Base-by-base conservation (phyloP, 2,113 vertebrate genomes). In the Pachycephala philippinensis region DNA sequence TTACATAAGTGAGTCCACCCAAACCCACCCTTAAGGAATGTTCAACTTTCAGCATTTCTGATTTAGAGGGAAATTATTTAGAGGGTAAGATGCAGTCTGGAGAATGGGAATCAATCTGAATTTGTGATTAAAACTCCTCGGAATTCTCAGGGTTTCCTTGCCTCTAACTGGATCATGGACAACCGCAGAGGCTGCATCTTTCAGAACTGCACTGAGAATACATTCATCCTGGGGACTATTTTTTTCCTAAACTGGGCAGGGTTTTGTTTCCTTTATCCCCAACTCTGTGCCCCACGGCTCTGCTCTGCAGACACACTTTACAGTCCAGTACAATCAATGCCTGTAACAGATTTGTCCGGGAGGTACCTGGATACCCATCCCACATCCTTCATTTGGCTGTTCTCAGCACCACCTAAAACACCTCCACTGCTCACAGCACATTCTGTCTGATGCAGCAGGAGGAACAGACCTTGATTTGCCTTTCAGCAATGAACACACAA, bases 21-120 rank as follows among this genome's bases (percentile, higher is more conserved):
- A 78, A 90, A 89, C 95, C 94, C 95, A 93, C 93, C 95, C 69
- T 75, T 85, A 91, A 92, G 96, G 95, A 96, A 97, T 95, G 95
- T 94, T 97, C 89, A 71, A 66, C 84, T 87, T 95, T 30, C 84
- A 89, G 84, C 78, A 83, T 17, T 87, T 85, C 74, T 87, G 80
- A 95, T 87, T 80, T n/a, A 81, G 84, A 94, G 83, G 92, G 50
- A 83, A 81, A 63, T 78, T 40, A 82, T 66, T 95, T 68, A 44
- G 53, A 84, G 78, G 63, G 79, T 18, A 89, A 90, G 70, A 79
- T 2, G 31, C 84, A 76, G 84, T 79, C 74, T 92, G 89, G 86
- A 80, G 84, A 93, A 90, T 10, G 56, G 70, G 77, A 95, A 89
- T 69, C 45, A 85, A 91, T 93, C 87, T 60, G 60, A 66, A 89